A percentile compares a stretch with the other conserved stretches of the same genome.
These are phyloP conservation scores for Chaitophorus viminalis DNA, from an alignment of 2,888 invertebrate genomes.

Conservation along the genomic window DNA sequence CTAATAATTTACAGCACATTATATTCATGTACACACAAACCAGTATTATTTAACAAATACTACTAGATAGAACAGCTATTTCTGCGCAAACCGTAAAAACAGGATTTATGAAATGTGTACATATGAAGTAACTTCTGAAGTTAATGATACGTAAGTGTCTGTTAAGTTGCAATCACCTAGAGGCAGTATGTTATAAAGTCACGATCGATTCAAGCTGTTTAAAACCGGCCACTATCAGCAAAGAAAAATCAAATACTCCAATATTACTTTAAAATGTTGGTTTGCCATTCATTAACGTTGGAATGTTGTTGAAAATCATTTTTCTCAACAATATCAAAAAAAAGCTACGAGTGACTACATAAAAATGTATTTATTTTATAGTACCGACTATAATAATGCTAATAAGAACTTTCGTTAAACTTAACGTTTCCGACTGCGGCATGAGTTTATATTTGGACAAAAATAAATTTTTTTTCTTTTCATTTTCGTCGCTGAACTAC, in stretches of 20 bases:
- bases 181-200: background rate
- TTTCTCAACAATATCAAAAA: too few species aligned
- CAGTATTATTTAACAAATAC: background rate
- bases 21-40: background rate
- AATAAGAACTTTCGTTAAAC: too few species aligned
- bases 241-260: background rate
- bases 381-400: too few species aligned
- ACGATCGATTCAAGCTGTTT: constrained; percentile 17
- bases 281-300: background rate
- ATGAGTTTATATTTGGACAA: too few species aligned
- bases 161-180: constrained; percentile 8
- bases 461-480: too few species aligned
- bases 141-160: constrained; percentile 19
- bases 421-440: too few species aligned
- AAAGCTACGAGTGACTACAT: background rate
- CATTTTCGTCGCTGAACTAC: too few species aligned
- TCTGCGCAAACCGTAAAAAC: constrained; percentile 29
- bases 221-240: background rate
- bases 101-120: constrained; percentile 39
- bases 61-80: background rate
- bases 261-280: background rate
- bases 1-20: background rate
- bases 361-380: too few species aligned
- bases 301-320: too few species aligned
- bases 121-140: constrained; percentile 20